phyloP scores from a whole-genome alignment of 2,888 invertebrate genomes.

The Hyles lineata region DNA sequence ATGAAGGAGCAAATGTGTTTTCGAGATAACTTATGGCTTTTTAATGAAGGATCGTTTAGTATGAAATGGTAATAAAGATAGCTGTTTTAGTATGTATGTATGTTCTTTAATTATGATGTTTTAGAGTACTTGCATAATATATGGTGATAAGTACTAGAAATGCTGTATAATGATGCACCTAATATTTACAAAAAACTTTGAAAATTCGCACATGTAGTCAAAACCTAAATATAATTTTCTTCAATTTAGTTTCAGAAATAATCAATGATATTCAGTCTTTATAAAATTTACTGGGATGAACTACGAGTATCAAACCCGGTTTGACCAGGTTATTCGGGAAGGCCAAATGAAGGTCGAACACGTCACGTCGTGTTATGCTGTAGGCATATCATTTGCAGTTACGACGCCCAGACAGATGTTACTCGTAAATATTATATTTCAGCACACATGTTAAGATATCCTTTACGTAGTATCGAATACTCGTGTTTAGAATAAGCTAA shows the following conservation, averaged over 20 bases:
- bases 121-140: too few species aligned
- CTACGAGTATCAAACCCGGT: background rate
- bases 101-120: too few species aligned
- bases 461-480: background rate
- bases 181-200: too few species aligned
- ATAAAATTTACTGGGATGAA: background rate
- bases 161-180: too few species aligned
- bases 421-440: slow-evolving; percentile 10
- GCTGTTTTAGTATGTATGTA: too few species aligned
- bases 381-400: slow-evolving; percentile 1
- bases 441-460: background rate
- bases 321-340: background rate
- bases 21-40: background rate
- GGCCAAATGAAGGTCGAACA: background rate
- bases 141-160: too few species aligned
- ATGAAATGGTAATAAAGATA: background rate
- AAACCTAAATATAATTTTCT: too few species aligned
- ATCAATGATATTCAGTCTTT: background rate
- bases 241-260: too few species aligned
- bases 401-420: slow-evolving; percentile 8
- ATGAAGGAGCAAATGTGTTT: background rate
- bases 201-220: too few species aligned
- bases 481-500: background rate
- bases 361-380: background rate
- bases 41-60: background rate